Evolutionary conservation across 2,113 vertebrate species (phyloP).

Genomic region (Callithrix jacchus): DNA sequence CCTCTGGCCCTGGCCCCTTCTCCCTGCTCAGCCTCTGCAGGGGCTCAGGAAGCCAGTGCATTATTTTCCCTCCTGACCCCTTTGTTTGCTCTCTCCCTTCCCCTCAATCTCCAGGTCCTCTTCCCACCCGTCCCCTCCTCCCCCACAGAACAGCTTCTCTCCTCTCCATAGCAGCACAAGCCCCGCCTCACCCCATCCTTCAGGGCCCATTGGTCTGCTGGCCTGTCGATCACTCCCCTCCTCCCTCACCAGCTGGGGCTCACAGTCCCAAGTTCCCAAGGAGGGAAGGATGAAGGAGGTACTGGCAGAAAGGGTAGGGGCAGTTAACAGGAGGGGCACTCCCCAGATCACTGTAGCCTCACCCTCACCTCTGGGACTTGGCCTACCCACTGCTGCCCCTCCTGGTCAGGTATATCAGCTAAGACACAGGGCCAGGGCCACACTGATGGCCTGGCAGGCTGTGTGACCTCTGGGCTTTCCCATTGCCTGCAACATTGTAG

Average conservation of each 20-base stretch:
- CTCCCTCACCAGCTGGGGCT: slow-evolving; percentile 70
- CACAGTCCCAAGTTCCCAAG: slow-evolving; percentile 60
- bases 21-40: slow-evolving; percentile 58
- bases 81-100: slow-evolving; percentile 76
- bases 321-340: background rate
- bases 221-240: slow-evolving; percentile 54
- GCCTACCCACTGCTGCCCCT: background rate
- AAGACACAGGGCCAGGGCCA: background rate
- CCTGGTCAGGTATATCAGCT: background rate
- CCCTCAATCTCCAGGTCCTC: slow-evolving; percentile 75
- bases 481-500: background rate
- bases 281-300: slow-evolving; percentile 33
- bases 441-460: background rate
- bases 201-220: slow-evolving; percentile 62
- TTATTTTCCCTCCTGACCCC: slow-evolving; percentile 73
- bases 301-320: background rate
- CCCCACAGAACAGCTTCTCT: slow-evolving; percentile 69
- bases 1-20: slow-evolving; percentile 15
- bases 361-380: background rate
- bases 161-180: slow-evolving; percentile 73
- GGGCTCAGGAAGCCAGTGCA: slow-evolving; percentile 62
- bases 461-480: background rate
- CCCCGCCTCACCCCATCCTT: slow-evolving; percentile 57
- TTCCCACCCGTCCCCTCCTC: slow-evolving; percentile 62
- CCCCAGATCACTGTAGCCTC: background rate